These are phyloP conservation scores for Mormyrus hasselquistii DNA, from an alignment of 2,797 vertebrate species.

Conservation along the genomic window DNA sequence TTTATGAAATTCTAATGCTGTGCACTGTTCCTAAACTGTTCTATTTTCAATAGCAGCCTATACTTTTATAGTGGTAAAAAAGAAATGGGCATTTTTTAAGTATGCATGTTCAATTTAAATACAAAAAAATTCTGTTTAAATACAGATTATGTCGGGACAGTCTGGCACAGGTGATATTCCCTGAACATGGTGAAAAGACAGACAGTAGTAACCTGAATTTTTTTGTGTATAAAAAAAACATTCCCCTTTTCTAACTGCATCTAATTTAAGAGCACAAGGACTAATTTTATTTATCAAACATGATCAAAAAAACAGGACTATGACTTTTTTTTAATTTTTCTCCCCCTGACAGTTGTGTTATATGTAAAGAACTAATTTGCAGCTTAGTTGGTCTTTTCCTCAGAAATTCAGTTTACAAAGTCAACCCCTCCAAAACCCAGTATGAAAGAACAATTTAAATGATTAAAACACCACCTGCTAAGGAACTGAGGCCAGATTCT, in stretches of 20 bases:
- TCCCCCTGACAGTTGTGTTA: not conserved
- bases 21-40: not conserved
- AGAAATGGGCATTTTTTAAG: not conserved
- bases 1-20: conserved; percentile 18
- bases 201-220: not conserved
- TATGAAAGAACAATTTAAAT: conserved; percentile 46
- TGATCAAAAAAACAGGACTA: not conserved
- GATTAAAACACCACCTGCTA: conserved; percentile 57
- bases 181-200: not conserved
- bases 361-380: conserved; percentile 12
- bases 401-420: conserved; percentile 32
- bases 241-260: not conserved
- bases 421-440: conserved; percentile 40
- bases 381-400: conserved; percentile 10
- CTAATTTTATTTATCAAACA: not conserved
- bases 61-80: not conserved
- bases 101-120: not conserved
- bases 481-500: conserved; percentile 42
- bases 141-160: not conserved
- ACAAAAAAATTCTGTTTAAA: not conserved
- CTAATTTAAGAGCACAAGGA: not conserved
- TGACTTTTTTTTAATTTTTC: not conserved
- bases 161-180: not conserved
- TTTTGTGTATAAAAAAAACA: not conserved
- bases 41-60: conserved; percentile 2